These are phyloP conservation scores for Trachymyrmex septentrionalis DNA, from an alignment of 1,140 invertebrate genomes.

Conservation along the genomic window DNA sequence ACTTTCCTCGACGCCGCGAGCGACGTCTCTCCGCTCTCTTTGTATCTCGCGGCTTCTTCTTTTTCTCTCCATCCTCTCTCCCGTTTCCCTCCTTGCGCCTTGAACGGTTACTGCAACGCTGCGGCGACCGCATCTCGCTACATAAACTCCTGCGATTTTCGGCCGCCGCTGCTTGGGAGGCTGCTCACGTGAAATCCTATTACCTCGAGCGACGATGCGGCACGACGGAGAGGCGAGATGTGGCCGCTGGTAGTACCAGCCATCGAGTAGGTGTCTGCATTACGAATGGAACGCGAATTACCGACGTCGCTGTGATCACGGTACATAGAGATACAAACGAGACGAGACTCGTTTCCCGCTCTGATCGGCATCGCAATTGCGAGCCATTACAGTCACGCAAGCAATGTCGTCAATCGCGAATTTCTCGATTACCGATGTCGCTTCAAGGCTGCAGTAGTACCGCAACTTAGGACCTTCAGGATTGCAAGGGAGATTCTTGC, in stretches of 20 bases:
- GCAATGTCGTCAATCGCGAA: constrained; percentile 10
- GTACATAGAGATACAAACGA: constrained; percentile 51
- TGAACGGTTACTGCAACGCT: constrained; percentile 34
- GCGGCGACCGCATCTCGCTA: constrained; percentile 60
- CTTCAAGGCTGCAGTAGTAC: neutral
- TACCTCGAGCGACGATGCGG: constrained; percentile 74
- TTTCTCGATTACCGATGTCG: constrained; percentile 11
- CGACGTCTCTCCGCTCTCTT: constrained; percentile 47
- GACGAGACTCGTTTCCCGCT: constrained; percentile 41
- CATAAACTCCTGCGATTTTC: constrained; percentile 83
- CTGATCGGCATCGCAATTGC: constrained; percentile 17
- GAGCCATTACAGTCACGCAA: constrained; percentile 34
- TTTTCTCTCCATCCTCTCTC: constrained; percentile 37
- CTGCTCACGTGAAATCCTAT: constrained; percentile 81
- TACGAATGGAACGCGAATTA: constrained; percentile 55
- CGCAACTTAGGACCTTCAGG: neutral
- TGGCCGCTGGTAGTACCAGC: neutral
- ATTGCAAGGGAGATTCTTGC: neutral
- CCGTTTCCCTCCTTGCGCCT: neutral
- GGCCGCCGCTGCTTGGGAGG: constrained; percentile 79
- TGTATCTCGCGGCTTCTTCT: constrained; percentile 12
- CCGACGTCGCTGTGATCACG: constrained; percentile 37
- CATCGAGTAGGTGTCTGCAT: constrained; percentile 46
- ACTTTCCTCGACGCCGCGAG: constrained; percentile 54
- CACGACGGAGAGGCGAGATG: neutral